Conservation (phyloP, 2,113 vertebrate genomes). For the Salminus brasiliensis region DNA sequence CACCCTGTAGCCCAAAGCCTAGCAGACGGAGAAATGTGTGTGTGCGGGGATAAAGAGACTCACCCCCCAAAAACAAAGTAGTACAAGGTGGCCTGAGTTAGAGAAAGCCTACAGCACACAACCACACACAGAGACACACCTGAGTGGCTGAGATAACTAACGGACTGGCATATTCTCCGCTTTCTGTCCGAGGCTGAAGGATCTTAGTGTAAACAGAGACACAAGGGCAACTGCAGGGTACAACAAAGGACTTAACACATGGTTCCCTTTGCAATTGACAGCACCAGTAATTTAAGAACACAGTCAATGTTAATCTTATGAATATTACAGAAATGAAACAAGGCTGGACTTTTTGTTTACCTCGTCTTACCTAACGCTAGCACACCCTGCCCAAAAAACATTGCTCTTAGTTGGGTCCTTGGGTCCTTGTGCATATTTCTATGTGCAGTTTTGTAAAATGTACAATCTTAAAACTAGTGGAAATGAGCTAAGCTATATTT, state of each 20-base stretch:
- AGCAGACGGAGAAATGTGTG: not conserved
- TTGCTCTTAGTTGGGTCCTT: too few relatives aligned
- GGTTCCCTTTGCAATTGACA: not conserved
- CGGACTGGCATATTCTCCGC: constrained; percentile 2
- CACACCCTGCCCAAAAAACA: not conserved
- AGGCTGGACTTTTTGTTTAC: not conserved
- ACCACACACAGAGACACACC: too few relatives aligned
- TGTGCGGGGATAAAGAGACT: not conserved
- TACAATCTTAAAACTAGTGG: not conserved
- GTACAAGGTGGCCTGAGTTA: constrained; percentile 38
- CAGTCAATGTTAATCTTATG: not conserved
- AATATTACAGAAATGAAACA: not conserved
- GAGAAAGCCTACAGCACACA: constrained; percentile 9
- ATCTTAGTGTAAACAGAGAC: not conserved
- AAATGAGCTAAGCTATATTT: not conserved
- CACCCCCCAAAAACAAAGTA: constrained; percentile 20
- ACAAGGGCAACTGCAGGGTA: not conserved
- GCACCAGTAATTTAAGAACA: not conserved
- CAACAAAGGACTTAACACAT: not conserved
- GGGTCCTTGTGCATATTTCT: not conserved
- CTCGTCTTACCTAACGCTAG: not conserved
- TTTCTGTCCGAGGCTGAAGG: not conserved
- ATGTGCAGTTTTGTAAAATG: not conserved
- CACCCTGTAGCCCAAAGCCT: constrained; percentile 3
- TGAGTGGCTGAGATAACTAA: constrained; percentile 10